Evolutionary conservation across 2,113 vertebrate species (phyloP), one percentile per base, ranked within the genome.

Genomic region (Xenopus laevis): DNA sequence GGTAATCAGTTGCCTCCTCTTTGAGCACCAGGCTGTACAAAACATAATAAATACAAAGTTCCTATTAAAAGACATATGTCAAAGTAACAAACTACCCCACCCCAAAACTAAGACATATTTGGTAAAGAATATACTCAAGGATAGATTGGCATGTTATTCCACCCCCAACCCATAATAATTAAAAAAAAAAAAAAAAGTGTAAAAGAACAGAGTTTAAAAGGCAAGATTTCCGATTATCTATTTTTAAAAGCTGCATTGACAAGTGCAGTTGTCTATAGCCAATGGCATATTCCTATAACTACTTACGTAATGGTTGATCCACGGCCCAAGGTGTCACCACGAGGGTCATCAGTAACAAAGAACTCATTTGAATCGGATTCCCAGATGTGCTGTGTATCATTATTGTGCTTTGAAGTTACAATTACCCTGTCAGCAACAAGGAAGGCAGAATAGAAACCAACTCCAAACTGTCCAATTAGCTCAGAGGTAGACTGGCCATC

Each of bases 401-500:
- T 96, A 85, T 98, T 99, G 88, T 99, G 95, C 86, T 99, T 99
- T 0, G 97, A 96, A 0, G 96, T 94, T 70, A 99, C 97, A 57
- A 99, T 97, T 77, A 99, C 96, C 74, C 93, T 96, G 87, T 99
- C 97, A 10, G 97, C 96, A 52, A 99, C 95, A 16, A 99, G 92
- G 93, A 99, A 99, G 79, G 97, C 94, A 7, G 97, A 99, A 82
- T 99, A 99, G 88, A 99, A 99, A 77, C 98, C 98, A 18, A 99
- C 98, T 71, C 98, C 98, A 66, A 99, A 99, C 91, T 99, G 98
- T 27, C 98, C 98, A 10, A 99, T 99, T 79, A 99, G 82, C 81
- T 99, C 98, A 0, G 96, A 99, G 7, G 96, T 98, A n/a, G 97
- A 95, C 87, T 98, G 96, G 20, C 88, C 90, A 7, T 97, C 95